phyloP scores from a whole-genome alignment of 2,888 invertebrate genomes.

The Polydrusus tereticollis region DNA sequence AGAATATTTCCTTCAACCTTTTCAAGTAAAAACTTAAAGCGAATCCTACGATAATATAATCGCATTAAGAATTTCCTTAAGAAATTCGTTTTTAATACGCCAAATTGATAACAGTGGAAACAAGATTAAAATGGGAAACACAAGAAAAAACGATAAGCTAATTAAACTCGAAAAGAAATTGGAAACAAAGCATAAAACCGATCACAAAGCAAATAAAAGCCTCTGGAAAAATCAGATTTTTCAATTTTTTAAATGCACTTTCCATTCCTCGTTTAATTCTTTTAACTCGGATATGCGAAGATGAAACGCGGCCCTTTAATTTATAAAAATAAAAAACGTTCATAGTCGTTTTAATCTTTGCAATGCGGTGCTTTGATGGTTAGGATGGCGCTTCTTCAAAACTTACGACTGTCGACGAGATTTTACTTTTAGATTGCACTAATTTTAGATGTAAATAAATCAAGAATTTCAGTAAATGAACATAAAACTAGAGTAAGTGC shows the following conservation, averaged over 20 bases:
- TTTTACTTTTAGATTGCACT: conserved; percentile 3
- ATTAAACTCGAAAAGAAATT: conserved; percentile 36
- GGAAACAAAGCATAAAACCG: conserved; percentile 34
- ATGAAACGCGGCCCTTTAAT: conserved; percentile 22
- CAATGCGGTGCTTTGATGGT: conserved; percentile 16
- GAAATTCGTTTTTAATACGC: conserved; percentile 10
- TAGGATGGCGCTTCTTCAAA: conserved; percentile 2
- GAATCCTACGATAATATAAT: neutral
- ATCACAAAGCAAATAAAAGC: conserved; percentile 32
- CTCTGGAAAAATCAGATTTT: conserved; percentile 35
- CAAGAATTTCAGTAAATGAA: too few species aligned
- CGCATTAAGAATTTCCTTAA: neutral
- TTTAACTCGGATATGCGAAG: conserved; percentile 26
- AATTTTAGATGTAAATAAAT: neutral
- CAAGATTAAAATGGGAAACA: conserved; percentile 12
- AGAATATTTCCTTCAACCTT: neutral
- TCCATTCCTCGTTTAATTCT: conserved; percentile 29
- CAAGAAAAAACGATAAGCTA: conserved; percentile 18
- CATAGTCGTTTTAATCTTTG: conserved; percentile 24
- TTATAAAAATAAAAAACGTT: conserved; percentile 19
- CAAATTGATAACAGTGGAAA: conserved; percentile 28
- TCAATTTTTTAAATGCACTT: conserved; percentile 42
- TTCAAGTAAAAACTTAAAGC: neutral
- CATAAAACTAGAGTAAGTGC: too few species aligned
- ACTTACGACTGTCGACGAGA: conserved; percentile 6